These are phyloP conservation scores for Sinocyclocheilus anophthalmus DNA, from an alignment of 2,113 vertebrate species.

Conservation along the genomic window DNA sequence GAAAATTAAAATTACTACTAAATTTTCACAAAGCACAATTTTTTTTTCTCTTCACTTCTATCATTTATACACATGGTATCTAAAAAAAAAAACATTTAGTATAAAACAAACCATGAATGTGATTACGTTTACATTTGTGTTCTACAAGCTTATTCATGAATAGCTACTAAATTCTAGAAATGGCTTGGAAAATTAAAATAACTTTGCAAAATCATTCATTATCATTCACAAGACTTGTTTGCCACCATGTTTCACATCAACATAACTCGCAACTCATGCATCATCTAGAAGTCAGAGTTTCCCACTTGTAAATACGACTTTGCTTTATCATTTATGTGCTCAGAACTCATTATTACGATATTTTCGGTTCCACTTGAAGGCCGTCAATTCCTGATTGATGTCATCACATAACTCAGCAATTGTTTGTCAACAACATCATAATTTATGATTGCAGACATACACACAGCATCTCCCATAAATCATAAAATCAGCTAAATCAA, in stretches of 20 bases:
- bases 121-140: neutral
- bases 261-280: neutral
- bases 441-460: neutral
- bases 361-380: neutral
- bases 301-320: neutral
- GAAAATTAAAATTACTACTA: too few species aligned
- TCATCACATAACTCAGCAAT: neutral
- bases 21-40: too few species aligned
- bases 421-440: neutral
- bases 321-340: neutral
- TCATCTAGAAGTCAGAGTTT: neutral
- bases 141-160: neutral
- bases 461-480: constrained; percentile 14
- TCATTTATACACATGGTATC: too few species aligned
- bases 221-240: neutral
- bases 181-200: neutral
- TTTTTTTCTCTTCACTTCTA: too few species aligned
- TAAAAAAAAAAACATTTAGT: too few species aligned
- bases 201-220: neutral
- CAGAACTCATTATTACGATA: neutral
- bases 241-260: neutral
- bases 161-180: neutral
- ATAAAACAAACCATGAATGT: too few species aligned
- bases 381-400: neutral
- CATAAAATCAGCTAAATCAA: neutral